Evolutionary conservation across 1,140 invertebrate species (phyloP), one percentile per base, ranked within the genome.

Genomic region (Diploscapter pachys): DNA sequence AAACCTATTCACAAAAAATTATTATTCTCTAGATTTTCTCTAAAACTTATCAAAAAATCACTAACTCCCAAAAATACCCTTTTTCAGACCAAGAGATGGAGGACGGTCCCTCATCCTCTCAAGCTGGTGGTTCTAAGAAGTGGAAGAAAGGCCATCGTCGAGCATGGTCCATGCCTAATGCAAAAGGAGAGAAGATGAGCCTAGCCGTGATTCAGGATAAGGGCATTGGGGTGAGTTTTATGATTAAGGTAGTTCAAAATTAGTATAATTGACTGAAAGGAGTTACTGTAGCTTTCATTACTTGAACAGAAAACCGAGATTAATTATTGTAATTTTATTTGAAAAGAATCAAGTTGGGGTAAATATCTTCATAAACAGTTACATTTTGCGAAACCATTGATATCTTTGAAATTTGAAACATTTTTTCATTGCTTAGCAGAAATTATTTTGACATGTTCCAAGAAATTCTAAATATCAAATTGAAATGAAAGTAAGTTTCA

Each of bases 111-210:
- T 59, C 63, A 4, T 63, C 63, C 4, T 59, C 65, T 8, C 53
- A 51, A 31, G 31, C 31, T 31, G 31, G 31, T 31, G 31, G 31
- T 31, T 31, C 31, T 31, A 31, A 31, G 31, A 63, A 72, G 51
- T 81, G 56, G 66, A 63, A 75, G 54, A 80, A 77, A 75, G 70
- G 73, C n/a, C 77, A 78, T 71, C 67, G 77, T 52, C 52, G 77
- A 59, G 77, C 77, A 72, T 78, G 77, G 77, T 72, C 69, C 51
- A 78, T 78, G 77, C 77, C 77, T 8, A 77, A 76, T 66, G 77
- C 69, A 8, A 75, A 78, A 55, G 75, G 75, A 72, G 73, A 77
- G 52, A 70, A 75, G 48, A 68, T 73, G 76, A 78, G 68, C 31
- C 59, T 78, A 9, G 76, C 76, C 2, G 76, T 78, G 2, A 62